Percentiles rank a stretch among this genome's conserved stretches.
These are phyloP conservation scores for Listronotus oregonensis DNA, from an alignment of 1,140 invertebrate genomes.

Conservation along the genomic window DNA sequence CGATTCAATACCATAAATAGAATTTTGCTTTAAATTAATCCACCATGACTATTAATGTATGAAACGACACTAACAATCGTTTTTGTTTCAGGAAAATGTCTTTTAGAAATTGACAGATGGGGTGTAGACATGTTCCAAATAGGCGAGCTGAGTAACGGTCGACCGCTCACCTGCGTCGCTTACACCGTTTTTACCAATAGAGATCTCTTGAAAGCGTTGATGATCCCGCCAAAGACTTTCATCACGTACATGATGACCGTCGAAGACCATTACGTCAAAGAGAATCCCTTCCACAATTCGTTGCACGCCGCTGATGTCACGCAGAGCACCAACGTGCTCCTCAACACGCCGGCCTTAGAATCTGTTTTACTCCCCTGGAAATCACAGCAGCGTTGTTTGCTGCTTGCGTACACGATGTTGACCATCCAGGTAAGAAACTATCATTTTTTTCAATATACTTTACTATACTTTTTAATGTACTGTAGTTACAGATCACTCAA, in stretches of 20 bases:
- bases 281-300: constrained; percentile 98
- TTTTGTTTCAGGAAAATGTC: constrained; percentile 64
- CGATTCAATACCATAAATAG: no score
- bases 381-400: constrained; percentile 96
- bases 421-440: constrained; percentile 74
- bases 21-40: no score
- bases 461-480: background rate
- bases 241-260: constrained; percentile 96
- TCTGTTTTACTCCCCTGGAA: constrained; percentile 92
- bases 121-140: constrained; percentile 98
- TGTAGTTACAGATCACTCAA: no score
- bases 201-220: constrained; percentile 88
- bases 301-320: constrained; percentile 96
- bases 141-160: constrained; percentile 83
- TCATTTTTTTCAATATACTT: background rate
- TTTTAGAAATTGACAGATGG: constrained; percentile 92
- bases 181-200: constrained; percentile 89
- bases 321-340: constrained; percentile 92
- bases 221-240: constrained; percentile 93
- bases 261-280: constrained; percentile 97
- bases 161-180: constrained; percentile 90
- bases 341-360: constrained; percentile 94
- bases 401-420: constrained; percentile 96
- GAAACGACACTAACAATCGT: background rate
- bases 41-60: background rate